A percentile compares a stretch with the other conserved stretches of the same genome.
These are phyloP conservation scores for Hassar affinis DNA, from an alignment of 2,113 vertebrate genomes.

Conservation along the genomic window DNA sequence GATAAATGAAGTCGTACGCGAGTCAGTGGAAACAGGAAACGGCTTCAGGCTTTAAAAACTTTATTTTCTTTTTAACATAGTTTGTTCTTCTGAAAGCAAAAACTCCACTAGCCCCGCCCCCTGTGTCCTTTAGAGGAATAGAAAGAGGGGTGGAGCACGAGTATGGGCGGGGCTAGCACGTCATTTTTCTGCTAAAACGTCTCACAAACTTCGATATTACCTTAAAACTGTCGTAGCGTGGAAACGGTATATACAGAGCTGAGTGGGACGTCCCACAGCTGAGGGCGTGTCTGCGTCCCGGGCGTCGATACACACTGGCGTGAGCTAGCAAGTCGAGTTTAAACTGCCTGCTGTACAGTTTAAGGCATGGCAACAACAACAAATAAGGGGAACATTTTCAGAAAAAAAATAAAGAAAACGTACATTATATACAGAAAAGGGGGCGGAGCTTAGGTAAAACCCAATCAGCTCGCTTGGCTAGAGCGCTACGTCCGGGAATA, in stretches of 20 bases:
- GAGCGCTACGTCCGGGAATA: not conserved
- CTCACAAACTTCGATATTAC: conserved; percentile 23
- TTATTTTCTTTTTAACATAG: conserved; percentile 54
- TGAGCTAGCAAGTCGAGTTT: not conserved
- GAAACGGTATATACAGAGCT: conserved; percentile 33
- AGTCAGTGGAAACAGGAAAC: too few species aligned
- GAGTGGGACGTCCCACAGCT: not conserved
- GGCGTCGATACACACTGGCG: not conserved
- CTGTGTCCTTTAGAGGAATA: not conserved
- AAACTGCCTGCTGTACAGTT: conserved; percentile 46
- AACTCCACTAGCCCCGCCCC: conserved; percentile 11
- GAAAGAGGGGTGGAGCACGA: not conserved
- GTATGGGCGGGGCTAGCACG: not conserved
- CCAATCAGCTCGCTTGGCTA: not conserved
- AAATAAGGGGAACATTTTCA: not conserved
- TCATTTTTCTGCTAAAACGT: conserved; percentile 15
- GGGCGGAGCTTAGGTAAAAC: conserved; percentile 2
- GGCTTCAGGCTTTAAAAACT: conserved; percentile 30
- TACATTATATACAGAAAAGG: conserved; percentile 56
- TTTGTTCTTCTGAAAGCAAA: conserved; percentile 51
- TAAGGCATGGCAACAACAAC: conserved; percentile 53
- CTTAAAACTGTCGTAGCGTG: conserved; percentile 26
- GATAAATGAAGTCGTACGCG: too few species aligned
- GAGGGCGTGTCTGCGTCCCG: not conserved
- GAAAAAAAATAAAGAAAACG: conserved; percentile 25